Conservation (phyloP, 2,797 vertebrate species). For the Oreonectes daqikongensis region DNA sequence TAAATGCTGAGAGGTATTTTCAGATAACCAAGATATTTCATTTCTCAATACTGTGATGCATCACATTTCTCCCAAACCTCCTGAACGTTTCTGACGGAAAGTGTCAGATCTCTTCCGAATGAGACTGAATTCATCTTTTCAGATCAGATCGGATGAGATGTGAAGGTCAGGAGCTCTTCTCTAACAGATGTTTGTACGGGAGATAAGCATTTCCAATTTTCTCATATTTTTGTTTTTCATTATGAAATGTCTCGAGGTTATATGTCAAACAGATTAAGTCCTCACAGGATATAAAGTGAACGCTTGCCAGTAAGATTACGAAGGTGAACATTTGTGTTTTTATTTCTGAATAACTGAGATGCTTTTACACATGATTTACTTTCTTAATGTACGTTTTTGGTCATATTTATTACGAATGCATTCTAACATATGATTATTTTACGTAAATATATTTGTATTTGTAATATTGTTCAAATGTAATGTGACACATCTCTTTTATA, state of each 20-base stretch:
- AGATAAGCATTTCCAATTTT: slow-evolving; percentile 5
- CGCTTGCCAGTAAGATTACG: not conserved
- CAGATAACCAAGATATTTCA: too few species aligned
- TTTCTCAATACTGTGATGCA: not conserved
- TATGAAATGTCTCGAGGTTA: not conserved
- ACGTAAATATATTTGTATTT: too few species aligned
- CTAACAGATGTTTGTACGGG: not conserved
- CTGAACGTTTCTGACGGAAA: not conserved
- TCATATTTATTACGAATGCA: too few species aligned
- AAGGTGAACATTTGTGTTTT: too few species aligned
- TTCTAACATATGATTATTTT: too few species aligned
- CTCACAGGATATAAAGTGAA: not conserved
- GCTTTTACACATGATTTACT: too few species aligned
- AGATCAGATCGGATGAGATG: not conserved
- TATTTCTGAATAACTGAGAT: too few species aligned
- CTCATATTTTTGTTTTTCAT: slow-evolving; percentile 17
- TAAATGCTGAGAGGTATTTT: not conserved
- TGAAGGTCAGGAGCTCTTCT: not conserved
- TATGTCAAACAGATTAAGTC: not conserved
- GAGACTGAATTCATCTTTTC: not conserved
- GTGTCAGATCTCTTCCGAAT: slow-evolving; percentile 1
- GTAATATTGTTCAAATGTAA: too few species aligned
- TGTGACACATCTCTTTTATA: too few species aligned
- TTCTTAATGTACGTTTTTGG: too few species aligned
- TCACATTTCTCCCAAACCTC: not conserved